Percentiles rank a stretch among this genome's conserved stretches.
Conservation (phyloP, 2,888 invertebrate species). For the Synergus laeviventris region DNA sequence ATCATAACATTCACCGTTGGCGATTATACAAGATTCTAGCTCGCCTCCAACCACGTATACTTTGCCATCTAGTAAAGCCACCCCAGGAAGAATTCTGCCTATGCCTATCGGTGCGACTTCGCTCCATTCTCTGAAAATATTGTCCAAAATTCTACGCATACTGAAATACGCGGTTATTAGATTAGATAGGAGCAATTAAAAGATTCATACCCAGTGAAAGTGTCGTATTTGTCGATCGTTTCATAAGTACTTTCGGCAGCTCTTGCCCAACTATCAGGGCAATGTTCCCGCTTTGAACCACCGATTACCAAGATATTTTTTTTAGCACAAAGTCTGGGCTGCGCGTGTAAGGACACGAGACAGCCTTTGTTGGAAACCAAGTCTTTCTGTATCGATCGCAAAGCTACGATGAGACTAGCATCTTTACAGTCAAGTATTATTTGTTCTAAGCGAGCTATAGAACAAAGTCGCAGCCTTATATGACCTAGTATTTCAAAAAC, state of each 20-base stretch:
- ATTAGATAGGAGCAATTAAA: not conserved
- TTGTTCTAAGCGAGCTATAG: slow-evolving; percentile 86
- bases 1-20: slow-evolving; percentile 91
- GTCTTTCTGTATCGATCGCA: slow-evolving; percentile 88
- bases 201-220: slow-evolving; percentile 81
- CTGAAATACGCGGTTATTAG: not conserved
- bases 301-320: slow-evolving; percentile 93
- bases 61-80: slow-evolving; percentile 88
- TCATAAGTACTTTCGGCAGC: slow-evolving; percentile 89
- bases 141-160: not conserved
- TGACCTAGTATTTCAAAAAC: slow-evolving; percentile 91
- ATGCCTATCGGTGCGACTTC: slow-evolving; percentile 89
- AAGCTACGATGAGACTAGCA: slow-evolving; percentile 87
- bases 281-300: slow-evolving; percentile 88
- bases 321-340: slow-evolving; percentile 90
- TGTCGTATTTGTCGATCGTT: slow-evolving; percentile 89
- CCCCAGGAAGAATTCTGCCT: slow-evolving; percentile 92
- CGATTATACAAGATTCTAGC: slow-evolving; percentile 91
- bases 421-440: slow-evolving; percentile 88
- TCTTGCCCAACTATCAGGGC: slow-evolving; percentile 83
- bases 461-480: slow-evolving; percentile 89
- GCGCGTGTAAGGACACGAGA: slow-evolving; percentile 85
- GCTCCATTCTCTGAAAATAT: slow-evolving; percentile 83
- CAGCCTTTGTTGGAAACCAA: slow-evolving; percentile 86
- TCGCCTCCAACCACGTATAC: slow-evolving; percentile 96